Percentiles rank a stretch among this genome's conserved stretches.
Conservation (phyloP, 1,140 invertebrate species). For the Conus betulinus region DNA sequence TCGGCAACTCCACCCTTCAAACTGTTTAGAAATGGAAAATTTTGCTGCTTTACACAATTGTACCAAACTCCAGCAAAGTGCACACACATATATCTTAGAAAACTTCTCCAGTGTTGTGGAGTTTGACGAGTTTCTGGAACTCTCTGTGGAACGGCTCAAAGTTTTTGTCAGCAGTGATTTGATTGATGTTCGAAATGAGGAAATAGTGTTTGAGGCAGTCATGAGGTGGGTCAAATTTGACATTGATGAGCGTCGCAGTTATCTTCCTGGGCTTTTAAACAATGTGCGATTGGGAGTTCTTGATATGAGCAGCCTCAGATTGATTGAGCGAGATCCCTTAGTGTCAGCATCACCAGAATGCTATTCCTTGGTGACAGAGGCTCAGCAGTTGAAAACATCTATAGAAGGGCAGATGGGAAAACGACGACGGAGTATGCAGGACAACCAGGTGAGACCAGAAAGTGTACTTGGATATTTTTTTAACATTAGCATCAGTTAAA, state of each 20-base stretch:
- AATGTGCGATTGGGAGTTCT: constrained; percentile 70
- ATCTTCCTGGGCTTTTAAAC: constrained; percentile 67
- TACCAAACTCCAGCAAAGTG: constrained; percentile 68
- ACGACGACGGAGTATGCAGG: constrained; percentile 69
- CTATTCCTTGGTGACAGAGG: constrained; percentile 66
- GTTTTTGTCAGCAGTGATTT: constrained; percentile 71
- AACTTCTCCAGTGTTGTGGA: constrained; percentile 74
- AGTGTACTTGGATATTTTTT: not conserved
- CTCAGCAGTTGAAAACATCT: constrained; percentile 61
- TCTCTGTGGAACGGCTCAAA: constrained; percentile 69
- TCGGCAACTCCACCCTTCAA: constrained; percentile 74
- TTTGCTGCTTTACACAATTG: constrained; percentile 74
- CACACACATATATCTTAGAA: constrained; percentile 71
- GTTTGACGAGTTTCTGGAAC: constrained; percentile 73
- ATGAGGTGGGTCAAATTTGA: constrained; percentile 75
- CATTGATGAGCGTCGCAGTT: constrained; percentile 65
- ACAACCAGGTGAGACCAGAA: constrained; percentile 38
- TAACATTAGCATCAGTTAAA: not conserved
- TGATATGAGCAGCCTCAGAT: constrained; percentile 61
- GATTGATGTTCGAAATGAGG: constrained; percentile 74
- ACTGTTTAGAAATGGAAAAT: constrained; percentile 75
- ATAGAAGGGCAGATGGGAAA: constrained; percentile 62
- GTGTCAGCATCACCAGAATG: constrained; percentile 67
- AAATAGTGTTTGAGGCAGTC: constrained; percentile 75
- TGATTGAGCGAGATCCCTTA: constrained; percentile 64